phyloP scores from a whole-genome alignment of 2,113 vertebrate genomes.

The Mesoclemmys tuberculata region DNA sequence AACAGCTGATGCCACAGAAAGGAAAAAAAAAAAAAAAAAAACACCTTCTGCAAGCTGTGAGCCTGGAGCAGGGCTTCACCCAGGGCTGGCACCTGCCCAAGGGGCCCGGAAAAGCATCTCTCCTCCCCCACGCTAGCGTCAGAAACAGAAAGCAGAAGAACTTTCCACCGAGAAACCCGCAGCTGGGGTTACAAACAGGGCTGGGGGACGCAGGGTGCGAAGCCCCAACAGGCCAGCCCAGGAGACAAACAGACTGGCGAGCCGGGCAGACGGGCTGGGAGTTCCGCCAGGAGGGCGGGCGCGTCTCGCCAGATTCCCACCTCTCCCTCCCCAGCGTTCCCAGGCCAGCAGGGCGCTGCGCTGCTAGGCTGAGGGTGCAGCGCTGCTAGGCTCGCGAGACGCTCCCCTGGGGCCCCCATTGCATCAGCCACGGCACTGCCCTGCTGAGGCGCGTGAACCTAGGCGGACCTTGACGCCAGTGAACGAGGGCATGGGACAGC shows the following conservation, averaged over 20 bases:
- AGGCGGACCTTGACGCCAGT: not conserved
- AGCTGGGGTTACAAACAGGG: fast-evolving
- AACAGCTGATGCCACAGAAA: constrained; percentile 14
- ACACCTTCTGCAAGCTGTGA: not conserved
- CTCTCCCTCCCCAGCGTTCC: not conserved
- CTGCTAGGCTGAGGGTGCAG: not conserved
- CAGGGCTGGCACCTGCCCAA: fast-evolving
- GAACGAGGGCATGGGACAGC: fast-evolving
- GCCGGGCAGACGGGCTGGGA: not conserved
- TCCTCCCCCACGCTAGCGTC: not conserved
- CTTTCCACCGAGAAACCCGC: not conserved
- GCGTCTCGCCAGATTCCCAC: not conserved
- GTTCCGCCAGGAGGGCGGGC: not conserved
- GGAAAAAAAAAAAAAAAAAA: not conserved
- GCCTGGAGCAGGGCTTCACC: fast-evolving
- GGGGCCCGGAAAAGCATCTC: not conserved
- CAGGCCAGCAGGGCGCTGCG: not conserved
- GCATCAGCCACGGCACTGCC: not conserved
- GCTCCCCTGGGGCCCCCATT: not conserved
- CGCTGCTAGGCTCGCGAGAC: not conserved
- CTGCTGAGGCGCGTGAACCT: not conserved
- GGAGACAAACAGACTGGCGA: not conserved
- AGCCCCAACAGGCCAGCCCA: not conserved
- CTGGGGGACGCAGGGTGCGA: fast-evolving
- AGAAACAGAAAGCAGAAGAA: not conserved